These are phyloP conservation scores for Burhinus oedicnemus DNA, from an alignment of 2,113 vertebrate genomes.

Conservation along the genomic window DNA sequence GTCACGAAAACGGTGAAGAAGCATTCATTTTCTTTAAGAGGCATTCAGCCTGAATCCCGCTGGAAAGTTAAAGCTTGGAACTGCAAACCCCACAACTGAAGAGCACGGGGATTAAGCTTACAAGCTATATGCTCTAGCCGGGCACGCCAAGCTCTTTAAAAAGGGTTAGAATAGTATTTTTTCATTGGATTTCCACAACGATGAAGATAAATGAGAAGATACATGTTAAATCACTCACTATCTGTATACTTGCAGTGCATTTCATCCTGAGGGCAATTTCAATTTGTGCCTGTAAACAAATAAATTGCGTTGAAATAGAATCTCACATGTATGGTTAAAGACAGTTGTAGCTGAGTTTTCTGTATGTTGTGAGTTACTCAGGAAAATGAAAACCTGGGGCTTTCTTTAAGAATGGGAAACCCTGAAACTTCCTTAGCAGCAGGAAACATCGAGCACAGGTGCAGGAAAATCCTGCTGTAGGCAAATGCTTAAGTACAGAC, in stretches of 20 bases:
- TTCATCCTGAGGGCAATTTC: slow-evolving; percentile 5
- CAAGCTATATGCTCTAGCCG: background rate
- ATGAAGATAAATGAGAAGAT: background rate
- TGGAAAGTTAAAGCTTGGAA: background rate
- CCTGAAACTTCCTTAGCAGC: background rate
- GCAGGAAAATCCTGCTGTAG: background rate
- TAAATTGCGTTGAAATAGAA: slow-evolving; percentile 9
- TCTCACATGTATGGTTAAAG: background rate
- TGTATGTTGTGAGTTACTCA: background rate
- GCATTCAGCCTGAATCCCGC: background rate
- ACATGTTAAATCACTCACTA: background rate
- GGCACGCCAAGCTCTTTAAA: background rate
- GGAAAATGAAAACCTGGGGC: background rate
- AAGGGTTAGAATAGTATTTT: background rate
- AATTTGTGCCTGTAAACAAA: slow-evolving; percentile 41
- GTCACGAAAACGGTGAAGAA: background rate
- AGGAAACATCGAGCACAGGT: background rate
- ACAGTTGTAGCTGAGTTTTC: background rate
- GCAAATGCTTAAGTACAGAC: background rate
- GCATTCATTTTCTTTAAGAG: slow-evolving; percentile 33
- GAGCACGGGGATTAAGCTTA: background rate
- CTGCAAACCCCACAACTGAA: background rate
- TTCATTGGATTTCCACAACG: background rate
- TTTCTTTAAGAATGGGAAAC: background rate
- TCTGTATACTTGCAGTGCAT: background rate